Base-by-base conservation (phyloP, 2,797 vertebrate genomes). In the Thalassophryne amazonica region DNA sequence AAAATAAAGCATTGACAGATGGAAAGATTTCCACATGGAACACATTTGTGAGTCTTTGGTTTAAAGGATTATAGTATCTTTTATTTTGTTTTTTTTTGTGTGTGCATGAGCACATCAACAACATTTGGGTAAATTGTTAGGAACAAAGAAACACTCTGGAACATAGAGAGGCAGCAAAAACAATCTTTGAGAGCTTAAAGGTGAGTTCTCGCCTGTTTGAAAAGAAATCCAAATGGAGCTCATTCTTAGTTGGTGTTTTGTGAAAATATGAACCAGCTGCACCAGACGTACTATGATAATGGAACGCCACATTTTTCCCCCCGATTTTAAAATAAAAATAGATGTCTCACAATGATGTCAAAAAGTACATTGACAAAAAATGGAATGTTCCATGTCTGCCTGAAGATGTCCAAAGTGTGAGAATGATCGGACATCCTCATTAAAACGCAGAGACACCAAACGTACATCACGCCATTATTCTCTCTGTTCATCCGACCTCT, bases 21-120 rank as follows among this genome's bases (percentile, higher is more conserved):
- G 63, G 84, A 86, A 85, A 85, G 80, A 81, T 83, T 81, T 76
- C 47, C 71, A 79, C 76, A 63, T 80, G 73, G 71, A 72, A 76
- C 84, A 87, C 80, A 81, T 84, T 85, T 78, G 68, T 62, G 54
- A 71, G 72, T 74, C n/a, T 71, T 78, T 62, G 67, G 65, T 67
- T 75, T 76, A 77, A 76, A 82, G 75, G 69, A 65, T 71, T 73
- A 50, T 41, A 54, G 56, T 55, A 64, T 61, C 67, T 59, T 66
- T 68, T 58, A 65, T 65, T 12, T 4, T 34, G 56, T 39, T 42
- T 54, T 51, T 43, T 35, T 71, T 29, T 41, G 68, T 55, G 74
- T 78, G 58, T 66, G 67, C 48, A 74, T 78, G 58, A 66, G 67
- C 48, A 68, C 56, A 69, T 74, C 73, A 73, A 55, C 60, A 76